Conservation (phyloP, 1,140 invertebrate genomes). For the Musca vetustissima region DNA sequence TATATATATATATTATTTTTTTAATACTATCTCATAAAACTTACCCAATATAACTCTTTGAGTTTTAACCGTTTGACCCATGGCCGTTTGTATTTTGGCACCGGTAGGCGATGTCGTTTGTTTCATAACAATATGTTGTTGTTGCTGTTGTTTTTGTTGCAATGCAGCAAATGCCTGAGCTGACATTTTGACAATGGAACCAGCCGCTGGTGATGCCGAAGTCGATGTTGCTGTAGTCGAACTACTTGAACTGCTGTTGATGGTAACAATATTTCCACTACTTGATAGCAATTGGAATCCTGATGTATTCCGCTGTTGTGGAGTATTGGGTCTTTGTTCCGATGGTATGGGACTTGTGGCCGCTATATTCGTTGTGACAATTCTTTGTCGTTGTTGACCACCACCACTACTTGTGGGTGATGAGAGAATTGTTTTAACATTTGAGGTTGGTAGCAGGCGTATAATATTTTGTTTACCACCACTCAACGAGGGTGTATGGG, state of each 20-base stretch:
- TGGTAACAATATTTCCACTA: slow-evolving; percentile 3
- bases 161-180: slow-evolving; percentile 46
- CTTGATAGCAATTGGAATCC: not conserved
- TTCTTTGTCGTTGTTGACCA: not conserved
- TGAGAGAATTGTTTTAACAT: not conserved
- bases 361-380: not conserved
- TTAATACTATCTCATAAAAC: too few species aligned
- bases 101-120: slow-evolving; percentile 52
- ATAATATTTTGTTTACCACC: slow-evolving; percentile 13
- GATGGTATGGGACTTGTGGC: not conserved
- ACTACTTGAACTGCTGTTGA: not conserved
- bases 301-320: not conserved
- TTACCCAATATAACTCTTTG: slow-evolving; percentile 48
- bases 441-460: not conserved
- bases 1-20: too few species aligned
- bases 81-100: not conserved
- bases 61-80: slow-evolving; percentile 9
- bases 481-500: not conserved
- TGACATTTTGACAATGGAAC: slow-evolving; percentile 48
- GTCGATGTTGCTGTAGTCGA: too few species aligned
- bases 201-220: slow-evolving; percentile 23
- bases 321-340: not conserved
- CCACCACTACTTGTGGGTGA: not conserved
- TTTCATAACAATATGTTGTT: slow-evolving; percentile 26
- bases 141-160: slow-evolving; percentile 39